Percentiles rank a stretch among this genome's conserved stretches.
Evolutionary conservation across 2,888 invertebrate genomes (phyloP).

Genomic region (Diplolepis rosae): DNA sequence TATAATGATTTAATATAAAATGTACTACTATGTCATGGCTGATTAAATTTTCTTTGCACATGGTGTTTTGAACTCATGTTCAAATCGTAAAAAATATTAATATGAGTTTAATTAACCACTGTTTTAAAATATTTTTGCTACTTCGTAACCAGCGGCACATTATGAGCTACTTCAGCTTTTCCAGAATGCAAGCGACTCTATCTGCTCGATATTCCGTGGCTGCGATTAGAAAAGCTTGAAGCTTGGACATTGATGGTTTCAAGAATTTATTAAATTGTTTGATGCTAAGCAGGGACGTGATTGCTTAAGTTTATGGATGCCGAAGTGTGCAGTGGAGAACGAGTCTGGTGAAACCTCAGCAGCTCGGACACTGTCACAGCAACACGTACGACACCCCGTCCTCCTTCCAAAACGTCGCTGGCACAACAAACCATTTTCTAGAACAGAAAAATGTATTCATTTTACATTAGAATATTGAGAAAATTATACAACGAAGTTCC

Average conservation of each 20-base stretch:
- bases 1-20: not conserved
- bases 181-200: not conserved
- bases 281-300: slow-evolving; percentile 65
- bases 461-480: too few relatives aligned
- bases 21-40: slow-evolving; percentile 16
- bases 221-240: not conserved
- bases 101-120: not conserved
- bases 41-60: not conserved
- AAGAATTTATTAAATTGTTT: slow-evolving; percentile 52
- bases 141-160: not conserved
- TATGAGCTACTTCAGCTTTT: not conserved
- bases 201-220: not conserved
- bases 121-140: slow-evolving; percentile 4
- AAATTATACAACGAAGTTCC: too few relatives aligned
- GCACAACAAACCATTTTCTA: slow-evolving; percentile 94
- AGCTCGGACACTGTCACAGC: slow-evolving; percentile 92
- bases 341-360: slow-evolving; percentile 79
- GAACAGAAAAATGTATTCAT: slow-evolving; percentile 65
- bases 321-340: slow-evolving; percentile 68
- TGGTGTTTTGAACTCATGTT: not conserved
- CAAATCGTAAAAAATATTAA: slow-evolving; percentile 22
- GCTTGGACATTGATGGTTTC: not conserved
- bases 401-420: slow-evolving; percentile 94
- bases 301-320: slow-evolving; percentile 54
- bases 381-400: slow-evolving; percentile 89